These are phyloP conservation scores for Drosophila prolongata DNA, from an alignment of 2,888 invertebrate species.

Conservation along the genomic window DNA sequence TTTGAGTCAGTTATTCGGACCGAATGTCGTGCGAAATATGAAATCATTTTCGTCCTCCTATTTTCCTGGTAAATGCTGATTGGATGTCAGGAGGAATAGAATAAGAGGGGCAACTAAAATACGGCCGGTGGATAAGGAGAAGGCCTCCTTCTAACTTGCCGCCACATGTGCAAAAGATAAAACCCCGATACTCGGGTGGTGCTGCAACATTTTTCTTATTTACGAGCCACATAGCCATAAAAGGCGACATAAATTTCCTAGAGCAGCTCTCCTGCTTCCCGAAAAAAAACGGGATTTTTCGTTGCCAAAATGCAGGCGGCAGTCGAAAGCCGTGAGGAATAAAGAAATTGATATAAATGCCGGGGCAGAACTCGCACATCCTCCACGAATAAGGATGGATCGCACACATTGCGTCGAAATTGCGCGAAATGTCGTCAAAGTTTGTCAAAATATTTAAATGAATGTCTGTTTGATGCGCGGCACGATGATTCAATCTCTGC, in stretches of 20 bases:
- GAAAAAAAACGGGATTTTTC: constrained; percentile 10
- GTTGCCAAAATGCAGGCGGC: constrained; percentile 54
- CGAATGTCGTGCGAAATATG: constrained; percentile 28
- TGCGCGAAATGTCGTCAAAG: constrained; percentile 71
- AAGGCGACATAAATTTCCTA: constrained; percentile 73
- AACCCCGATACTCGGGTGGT: constrained; percentile 55
- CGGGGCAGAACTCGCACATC: constrained; percentile 49
- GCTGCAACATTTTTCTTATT: constrained; percentile 77
- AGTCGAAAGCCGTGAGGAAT: constrained; percentile 51
- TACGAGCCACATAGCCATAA: constrained; percentile 76
- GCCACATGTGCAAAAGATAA: constrained; percentile 53
- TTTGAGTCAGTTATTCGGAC: constrained; percentile 22
- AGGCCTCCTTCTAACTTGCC: constrained; percentile 23
- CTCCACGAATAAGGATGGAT: constrained; percentile 25
- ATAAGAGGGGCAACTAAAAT: not conserved
- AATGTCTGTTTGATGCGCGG: constrained; percentile 48
- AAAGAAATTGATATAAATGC: constrained; percentile 78
- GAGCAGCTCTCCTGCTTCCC: constrained; percentile 27
- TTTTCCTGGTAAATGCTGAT: constrained; percentile 28
- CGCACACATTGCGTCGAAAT: constrained; percentile 47
- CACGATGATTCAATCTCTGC: constrained; percentile 39
- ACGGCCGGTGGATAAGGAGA: not conserved
- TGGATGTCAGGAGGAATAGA: constrained; percentile 4
- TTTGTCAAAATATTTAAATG: constrained; percentile 61
- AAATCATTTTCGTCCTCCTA: constrained; percentile 26